Conservation (phyloP, 1,140 invertebrate species). For the Amyelois transitella region DNA sequence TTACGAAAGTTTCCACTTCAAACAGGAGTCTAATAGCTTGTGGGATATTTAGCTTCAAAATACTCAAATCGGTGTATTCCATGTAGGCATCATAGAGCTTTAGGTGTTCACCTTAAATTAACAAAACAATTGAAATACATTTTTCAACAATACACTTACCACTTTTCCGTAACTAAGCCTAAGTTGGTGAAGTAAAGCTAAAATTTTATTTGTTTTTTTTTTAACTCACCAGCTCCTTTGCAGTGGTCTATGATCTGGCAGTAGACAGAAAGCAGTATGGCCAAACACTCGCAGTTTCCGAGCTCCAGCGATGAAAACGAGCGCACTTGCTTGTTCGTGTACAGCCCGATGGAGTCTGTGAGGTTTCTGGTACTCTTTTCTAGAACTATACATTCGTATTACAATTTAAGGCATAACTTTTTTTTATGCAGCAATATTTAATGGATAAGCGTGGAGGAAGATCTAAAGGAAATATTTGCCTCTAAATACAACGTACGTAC, state of each 20-base stretch:
- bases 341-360: neutral
- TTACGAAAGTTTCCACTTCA: constrained; percentile 32
- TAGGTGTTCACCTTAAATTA: constrained; percentile 41
- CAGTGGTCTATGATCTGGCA: constrained; percentile 76
- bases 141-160: no score
- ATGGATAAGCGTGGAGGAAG: no score
- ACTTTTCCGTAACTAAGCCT: no score
- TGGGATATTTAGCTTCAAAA: constrained; percentile 70
- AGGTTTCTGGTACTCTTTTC: neutral
- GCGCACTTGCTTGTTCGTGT: constrained; percentile 22
- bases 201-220: no score
- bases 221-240: constrained; percentile 63
- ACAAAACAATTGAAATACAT: no score
- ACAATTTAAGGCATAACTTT: no score
- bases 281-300: constrained; percentile 72
- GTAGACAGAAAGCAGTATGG: constrained; percentile 74
- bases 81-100: constrained; percentile 70
- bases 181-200: no score
- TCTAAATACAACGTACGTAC: no score
- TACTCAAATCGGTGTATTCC: constrained; percentile 74
- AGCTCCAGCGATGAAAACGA: constrained; percentile 38
- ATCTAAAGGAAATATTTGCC: no score
- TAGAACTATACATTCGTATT: neutral
- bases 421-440: no score
- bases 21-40: constrained; percentile 60